phyloP scores from a whole-genome alignment of 2,888 invertebrate genomes.

The Eilema griseolum region DNA sequence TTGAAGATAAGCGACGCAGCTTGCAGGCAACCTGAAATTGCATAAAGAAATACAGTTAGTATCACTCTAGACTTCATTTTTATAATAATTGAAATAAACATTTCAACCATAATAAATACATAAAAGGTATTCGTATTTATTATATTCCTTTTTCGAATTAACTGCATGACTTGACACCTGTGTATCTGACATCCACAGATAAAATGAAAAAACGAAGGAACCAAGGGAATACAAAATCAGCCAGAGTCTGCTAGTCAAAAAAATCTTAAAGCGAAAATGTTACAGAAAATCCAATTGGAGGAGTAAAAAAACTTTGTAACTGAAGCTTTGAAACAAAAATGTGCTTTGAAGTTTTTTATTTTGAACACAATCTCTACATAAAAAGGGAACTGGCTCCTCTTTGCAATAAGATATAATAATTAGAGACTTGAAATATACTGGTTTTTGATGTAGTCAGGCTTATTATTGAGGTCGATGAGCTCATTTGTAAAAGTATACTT shows the following conservation, averaged over 20 bases:
- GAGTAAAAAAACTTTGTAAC: slow-evolving; percentile 25
- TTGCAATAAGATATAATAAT: slow-evolving; percentile 33
- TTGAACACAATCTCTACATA: slow-evolving; percentile 40
- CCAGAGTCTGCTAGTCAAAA: slow-evolving; percentile 26
- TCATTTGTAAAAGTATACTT: slow-evolving; percentile 1
- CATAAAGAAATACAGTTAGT: background rate
- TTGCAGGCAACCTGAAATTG: slow-evolving; percentile 9
- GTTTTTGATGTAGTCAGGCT: slow-evolving; percentile 5
- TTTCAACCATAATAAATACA: background rate
- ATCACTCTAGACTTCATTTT: background rate
- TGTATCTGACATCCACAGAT: background rate
- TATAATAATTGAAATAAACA: background rate
- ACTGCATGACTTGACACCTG: background rate
- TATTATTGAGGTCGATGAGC: background rate
- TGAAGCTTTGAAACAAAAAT: slow-evolving; percentile 41
- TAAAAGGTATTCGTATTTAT: background rate
- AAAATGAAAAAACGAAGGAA: slow-evolving; percentile 14
- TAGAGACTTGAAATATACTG: slow-evolving; percentile 10
- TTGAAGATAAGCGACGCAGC: background rate
- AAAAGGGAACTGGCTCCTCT: slow-evolving; percentile 29
- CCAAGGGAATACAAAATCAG: slow-evolving; percentile 12
- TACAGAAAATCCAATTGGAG: slow-evolving; percentile 31
- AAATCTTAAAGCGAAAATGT: slow-evolving; percentile 22
- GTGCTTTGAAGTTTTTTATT: slow-evolving; percentile 41
- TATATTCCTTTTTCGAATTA: background rate